phyloP scores from a whole-genome alignment of 2,113 vertebrate species.

The Elaphurus davidianus region DNA sequence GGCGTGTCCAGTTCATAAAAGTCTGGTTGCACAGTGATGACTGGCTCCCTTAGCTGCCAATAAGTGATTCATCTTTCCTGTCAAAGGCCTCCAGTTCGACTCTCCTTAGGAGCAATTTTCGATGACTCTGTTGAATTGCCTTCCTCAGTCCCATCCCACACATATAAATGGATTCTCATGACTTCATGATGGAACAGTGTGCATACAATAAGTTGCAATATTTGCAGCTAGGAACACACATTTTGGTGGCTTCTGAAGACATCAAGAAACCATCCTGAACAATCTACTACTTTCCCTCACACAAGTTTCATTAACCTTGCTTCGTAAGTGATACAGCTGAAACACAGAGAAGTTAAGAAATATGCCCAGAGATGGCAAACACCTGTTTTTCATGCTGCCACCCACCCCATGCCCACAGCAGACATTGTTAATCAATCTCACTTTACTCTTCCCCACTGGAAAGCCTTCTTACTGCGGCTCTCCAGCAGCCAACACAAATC shows the following conservation, averaged over 20 bases:
- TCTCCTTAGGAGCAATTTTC: not conserved
- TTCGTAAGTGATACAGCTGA: not conserved
- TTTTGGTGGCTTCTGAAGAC: not conserved
- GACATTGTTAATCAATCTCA: not conserved
- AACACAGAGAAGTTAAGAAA: not conserved
- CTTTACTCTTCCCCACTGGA: not conserved
- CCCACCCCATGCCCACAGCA: not conserved
- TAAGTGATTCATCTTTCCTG: not conserved
- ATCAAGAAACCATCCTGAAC: not conserved
- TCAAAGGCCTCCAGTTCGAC: not conserved
- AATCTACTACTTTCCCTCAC: not conserved
- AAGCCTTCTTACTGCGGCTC: not conserved
- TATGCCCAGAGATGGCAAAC: not conserved
- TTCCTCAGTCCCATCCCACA: not conserved
- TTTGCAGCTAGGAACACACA: not conserved
- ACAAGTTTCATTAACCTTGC: not conserved
- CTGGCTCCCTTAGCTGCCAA: not conserved
- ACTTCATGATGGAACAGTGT: not conserved
- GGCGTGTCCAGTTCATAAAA: not conserved
- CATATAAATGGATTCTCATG: not conserved
- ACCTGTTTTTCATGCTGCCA: not conserved
- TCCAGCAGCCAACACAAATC: not conserved
- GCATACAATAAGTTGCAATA: not conserved
- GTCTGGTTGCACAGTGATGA: not conserved
- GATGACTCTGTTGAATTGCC: not conserved